Base-by-base conservation (phyloP, 2,888 invertebrate genomes). In the Phrixothrix hirtus region DNA sequence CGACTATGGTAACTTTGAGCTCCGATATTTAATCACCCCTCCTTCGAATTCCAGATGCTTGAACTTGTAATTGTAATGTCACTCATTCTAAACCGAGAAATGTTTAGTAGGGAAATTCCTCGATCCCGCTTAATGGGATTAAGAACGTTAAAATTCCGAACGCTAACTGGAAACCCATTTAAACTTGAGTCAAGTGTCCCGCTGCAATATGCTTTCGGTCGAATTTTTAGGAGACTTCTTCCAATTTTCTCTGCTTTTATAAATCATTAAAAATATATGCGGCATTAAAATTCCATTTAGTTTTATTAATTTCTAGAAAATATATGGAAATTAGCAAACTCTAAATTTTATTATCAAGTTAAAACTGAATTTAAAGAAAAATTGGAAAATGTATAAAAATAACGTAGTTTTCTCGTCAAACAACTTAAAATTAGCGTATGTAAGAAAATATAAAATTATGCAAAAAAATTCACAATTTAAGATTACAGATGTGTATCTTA, bases 141-240 rank as follows among this genome's bases (percentile, higher is more conserved):
- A 65, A 62, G 60, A 60, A 63, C 58, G 63, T 65, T 64, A 62
- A 66, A 64, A 65, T 64, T 63, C 64, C 56, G 54, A 60, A 59
- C 52, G 59, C 57, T 59, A 59, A 60, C 58, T 58, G 58, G 53
- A 52, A 49, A 55, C 61, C 53, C 58, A 57, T 60, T 59, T 60
- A 53, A 54, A 55, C 45, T 41, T 17, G 37, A 37, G 37, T 16
- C 38, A 15, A 45, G 45, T 29, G 29, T 15, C 30, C 30, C 35
- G 35, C 52, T 57, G 55, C 59, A 58, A 58, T 61, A 59, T 60
- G 61, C 55, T 50, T 26, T 26, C 51, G 11, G 15, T 29, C 53
- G 51, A 56, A 61, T 54, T 57, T 55, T 56, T 60, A 57, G 54
- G 51, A 55, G 57, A 55, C 58, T 44, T 48, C 25, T 16, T 30